Base-by-base conservation (phyloP, 2,888 invertebrate genomes). In the Polyommatus icarus region DNA sequence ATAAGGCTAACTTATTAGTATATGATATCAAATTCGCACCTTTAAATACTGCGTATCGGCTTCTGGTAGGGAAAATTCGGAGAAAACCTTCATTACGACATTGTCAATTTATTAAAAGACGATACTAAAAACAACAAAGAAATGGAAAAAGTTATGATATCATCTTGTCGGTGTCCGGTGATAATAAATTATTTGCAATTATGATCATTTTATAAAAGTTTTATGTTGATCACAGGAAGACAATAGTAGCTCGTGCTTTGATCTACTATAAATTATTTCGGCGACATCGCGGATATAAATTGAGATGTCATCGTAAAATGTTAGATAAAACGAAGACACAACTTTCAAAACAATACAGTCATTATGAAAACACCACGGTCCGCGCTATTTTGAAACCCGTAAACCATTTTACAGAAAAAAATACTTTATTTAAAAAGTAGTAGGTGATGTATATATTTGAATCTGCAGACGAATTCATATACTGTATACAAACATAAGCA, bases 161-260 rank as follows among this genome's bases (percentile, higher is more conserved):
- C 3, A 54, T 50, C 54, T 46, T 18, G 75, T 10, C 46, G 29
- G 40, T 40, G 10, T 10, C 46, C 46, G 10, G 18, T 20, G 50
- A 50, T 18, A 50, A 54, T 75, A 75, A 75, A 54, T 54, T 75
- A 75, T 54, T 75, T 75, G 50, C 54, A 50, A 50, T 15, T 75
- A 15, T 75, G 54, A 75, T 78, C 76, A 80, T 81, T 75, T 75
- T 75, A 54, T 75, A 75, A 73, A 73, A 24, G 75, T 75, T 54
- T 50, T 75, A 75, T 54, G 29, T 29, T 82, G 81, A 79, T 79
- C 78, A 79, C 79, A 81, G 79, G 83, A 83, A 82, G 80, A 79
- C 78, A 81, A 83, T 83, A 82, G 81, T 82, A 76, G 79, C 82
- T 76, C 80, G 80, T 80, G 80, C 78, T 78, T 57, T 76, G 79